A percentile compares a stretch with the other conserved stretches of the same genome.
Conservation (phyloP, 2,113 vertebrate species). For the Anhinga rufa region DNA sequence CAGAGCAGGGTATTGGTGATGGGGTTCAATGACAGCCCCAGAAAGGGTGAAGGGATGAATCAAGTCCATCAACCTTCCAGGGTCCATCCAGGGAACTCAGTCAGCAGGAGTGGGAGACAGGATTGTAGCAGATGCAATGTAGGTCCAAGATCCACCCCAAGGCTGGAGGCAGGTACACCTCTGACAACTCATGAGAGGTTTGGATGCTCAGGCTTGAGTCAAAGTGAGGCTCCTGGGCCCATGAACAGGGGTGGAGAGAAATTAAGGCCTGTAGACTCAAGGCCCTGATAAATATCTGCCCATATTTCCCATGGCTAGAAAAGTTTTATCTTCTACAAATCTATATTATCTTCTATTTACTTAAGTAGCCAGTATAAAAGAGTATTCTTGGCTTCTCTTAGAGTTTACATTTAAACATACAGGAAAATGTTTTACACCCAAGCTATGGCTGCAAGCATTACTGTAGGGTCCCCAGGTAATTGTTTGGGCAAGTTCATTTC, state of each 20-base stretch:
- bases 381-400: background rate
- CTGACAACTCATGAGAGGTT: background rate
- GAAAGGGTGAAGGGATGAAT: background rate
- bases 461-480: background rate
- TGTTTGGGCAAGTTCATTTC: background rate
- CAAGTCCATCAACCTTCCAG: background rate
- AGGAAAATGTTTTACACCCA: background rate
- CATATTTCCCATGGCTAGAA: background rate
- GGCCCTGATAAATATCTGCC: background rate
- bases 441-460: background rate
- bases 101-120: background rate
- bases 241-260: background rate
- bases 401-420: background rate
- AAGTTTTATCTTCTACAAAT: background rate
- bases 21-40: background rate
- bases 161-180: too few relatives aligned
- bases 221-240: background rate
- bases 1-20: background rate
- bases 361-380: background rate
- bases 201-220: background rate
- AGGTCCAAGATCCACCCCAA: background rate
- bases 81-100: background rate
- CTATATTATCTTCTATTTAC: background rate
- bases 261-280: background rate
- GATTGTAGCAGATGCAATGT: fast-evolving